phyloP scores from a whole-genome alignment of 2,797 vertebrate genomes.

The Urosaurus nigricauda region DNA sequence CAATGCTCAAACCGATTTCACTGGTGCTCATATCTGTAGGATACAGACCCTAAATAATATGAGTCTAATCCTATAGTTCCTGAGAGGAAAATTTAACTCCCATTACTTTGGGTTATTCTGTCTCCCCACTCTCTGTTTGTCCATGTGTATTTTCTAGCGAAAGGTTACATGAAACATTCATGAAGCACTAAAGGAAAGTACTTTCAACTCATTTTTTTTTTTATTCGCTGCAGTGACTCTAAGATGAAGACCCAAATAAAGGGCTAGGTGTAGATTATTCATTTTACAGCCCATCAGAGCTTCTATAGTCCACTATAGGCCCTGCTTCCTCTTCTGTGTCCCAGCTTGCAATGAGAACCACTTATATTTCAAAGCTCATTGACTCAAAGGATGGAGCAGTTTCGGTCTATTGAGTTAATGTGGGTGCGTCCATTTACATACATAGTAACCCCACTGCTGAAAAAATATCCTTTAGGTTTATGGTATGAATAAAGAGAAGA shows the following conservation, averaged over 20 bases:
- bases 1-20: too few relatives aligned
- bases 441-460: not conserved
- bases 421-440: slow-evolving; percentile 42
- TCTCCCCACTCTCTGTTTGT: too few relatives aligned
- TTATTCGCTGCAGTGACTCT: slow-evolving; percentile 19
- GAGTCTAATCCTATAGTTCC: not conserved
- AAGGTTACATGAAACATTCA: not conserved
- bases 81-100: too few relatives aligned
- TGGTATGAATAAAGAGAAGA: not conserved
- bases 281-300: slow-evolving; percentile 39
- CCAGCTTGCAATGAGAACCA: slow-evolving; percentile 35
- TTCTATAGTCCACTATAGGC: slow-evolving; percentile 31
- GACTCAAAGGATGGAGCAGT: slow-evolving; percentile 57
- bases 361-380: slow-evolving; percentile 67
- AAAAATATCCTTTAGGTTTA: slow-evolving; percentile 30
- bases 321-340: not conserved
- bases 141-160: too few relatives aligned
- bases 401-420: slow-evolving; percentile 65
- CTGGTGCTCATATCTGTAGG: too few relatives aligned
- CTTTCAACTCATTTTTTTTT: not conserved
- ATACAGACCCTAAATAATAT: not conserved
- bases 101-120: too few relatives aligned
- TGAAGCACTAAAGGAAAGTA: slow-evolving; percentile 17
- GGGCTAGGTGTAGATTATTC: slow-evolving; percentile 40
- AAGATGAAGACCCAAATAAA: slow-evolving; percentile 21